phyloP scores from a whole-genome alignment of 1,140 invertebrate species.

The Drosophila micromelanica region DNA sequence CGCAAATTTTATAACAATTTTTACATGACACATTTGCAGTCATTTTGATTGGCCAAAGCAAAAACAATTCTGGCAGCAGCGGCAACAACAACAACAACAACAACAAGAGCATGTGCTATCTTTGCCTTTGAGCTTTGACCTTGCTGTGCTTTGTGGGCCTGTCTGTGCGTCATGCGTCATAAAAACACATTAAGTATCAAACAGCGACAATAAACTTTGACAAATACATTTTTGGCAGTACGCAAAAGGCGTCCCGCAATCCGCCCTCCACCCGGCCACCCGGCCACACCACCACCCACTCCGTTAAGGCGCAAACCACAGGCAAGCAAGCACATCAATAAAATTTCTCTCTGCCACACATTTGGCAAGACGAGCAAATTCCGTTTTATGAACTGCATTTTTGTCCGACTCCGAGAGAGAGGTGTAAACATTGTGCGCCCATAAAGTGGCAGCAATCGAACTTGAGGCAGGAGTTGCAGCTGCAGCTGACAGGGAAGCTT shows the following conservation, averaged over 20 bases:
- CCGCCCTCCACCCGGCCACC: background rate
- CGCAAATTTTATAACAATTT: constrained; percentile 76
- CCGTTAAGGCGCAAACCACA: background rate
- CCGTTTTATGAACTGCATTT: constrained; percentile 60
- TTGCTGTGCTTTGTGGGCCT: constrained; percentile 41
- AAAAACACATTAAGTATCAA: constrained; percentile 78
- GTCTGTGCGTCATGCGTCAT: constrained; percentile 68
- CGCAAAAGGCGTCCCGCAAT: constrained; percentile 1
- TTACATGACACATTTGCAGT: constrained; percentile 77
- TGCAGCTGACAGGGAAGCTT: constrained; percentile 23
- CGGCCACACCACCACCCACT: too few relatives aligned
- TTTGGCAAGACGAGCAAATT: constrained; percentile 3
- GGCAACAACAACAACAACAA: constrained; percentile 5
- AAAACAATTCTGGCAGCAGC: constrained; percentile 25
- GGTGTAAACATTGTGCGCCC: constrained; percentile 57
- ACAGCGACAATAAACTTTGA: constrained; percentile 77
- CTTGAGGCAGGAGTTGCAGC: background rate
- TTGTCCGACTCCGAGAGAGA: constrained; percentile 39
- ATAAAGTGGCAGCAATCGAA: constrained; percentile 36
- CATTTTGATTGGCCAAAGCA: constrained; percentile 67
- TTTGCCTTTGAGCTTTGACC: constrained; percentile 74
- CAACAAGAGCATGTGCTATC: constrained; percentile 51
- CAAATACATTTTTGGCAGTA: constrained; percentile 60
- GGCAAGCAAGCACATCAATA: constrained; percentile 27
- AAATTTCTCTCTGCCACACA: constrained; percentile 22